These are phyloP conservation scores for Empidonax alnorum DNA, from an alignment of 2,113 vertebrate species.

Conservation along the genomic window DNA sequence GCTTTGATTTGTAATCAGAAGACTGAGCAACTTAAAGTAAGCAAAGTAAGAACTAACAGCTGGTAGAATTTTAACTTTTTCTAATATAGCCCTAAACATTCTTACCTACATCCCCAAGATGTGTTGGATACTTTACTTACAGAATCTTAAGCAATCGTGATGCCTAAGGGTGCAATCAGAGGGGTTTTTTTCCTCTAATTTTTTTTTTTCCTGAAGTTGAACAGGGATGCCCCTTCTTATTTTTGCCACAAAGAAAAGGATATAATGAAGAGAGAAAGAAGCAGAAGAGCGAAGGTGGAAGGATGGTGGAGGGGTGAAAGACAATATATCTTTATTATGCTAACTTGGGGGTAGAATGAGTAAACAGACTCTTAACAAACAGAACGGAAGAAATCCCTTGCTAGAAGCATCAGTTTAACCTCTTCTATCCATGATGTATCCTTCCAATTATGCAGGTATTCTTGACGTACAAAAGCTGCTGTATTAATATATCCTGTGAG, in stretches of 20 bases:
- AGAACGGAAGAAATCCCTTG: neutral
- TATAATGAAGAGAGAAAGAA: neutral
- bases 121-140: no score
- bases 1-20: neutral
- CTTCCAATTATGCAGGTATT: neutral
- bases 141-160: neutral
- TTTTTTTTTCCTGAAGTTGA: neutral
- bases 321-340: neutral
- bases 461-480: neutral
- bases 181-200: neutral
- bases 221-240: accelerated
- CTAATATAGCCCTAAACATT: neutral
- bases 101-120: neutral
- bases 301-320: neutral
- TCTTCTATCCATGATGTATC: neutral
- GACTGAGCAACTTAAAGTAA: neutral
- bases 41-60: neutral
- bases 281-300: neutral
- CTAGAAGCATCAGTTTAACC: neutral
- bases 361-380: neutral
- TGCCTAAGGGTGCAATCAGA: neutral
- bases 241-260: neutral
- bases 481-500: neutral
- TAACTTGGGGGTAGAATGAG: neutral
- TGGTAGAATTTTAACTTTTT: neutral